Base-by-base conservation (phyloP, 1,140 invertebrate genomes). In the Ptiloglossa arizonensis region DNA sequence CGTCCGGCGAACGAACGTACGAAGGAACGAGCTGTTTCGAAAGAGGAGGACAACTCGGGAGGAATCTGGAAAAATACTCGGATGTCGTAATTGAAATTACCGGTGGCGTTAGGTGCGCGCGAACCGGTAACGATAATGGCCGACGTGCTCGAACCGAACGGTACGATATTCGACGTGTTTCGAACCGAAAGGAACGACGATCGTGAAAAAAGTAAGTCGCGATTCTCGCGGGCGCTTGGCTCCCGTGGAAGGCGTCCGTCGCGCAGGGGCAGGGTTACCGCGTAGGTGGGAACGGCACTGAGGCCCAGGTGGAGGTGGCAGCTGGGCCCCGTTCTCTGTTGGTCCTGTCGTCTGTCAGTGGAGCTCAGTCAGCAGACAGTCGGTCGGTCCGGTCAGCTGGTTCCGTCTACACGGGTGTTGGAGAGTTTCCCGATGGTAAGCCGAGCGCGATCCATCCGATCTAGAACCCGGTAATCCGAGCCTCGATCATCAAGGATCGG, bases 301-400 rank as follows among this genome's bases (percentile, higher is more conserved):
- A 64, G 32, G 66, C 64, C 59, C 83, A 86, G 79, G 83, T 88
- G 76, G 87, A 85, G 86, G 89, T 88, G 89, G 89, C 73, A 88
- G 75, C 60, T 74, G 86, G 85, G 85, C 80, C 87, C 90, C 90
- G 82, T 91, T 91, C 87, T 87, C 89, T 78, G 84, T 73, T 84
- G 87, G 87, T 87, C 87, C 88, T 88, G 83, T 86, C 85, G 88
- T 79, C 79, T 86, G 78, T 88, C 88, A 89, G 87, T 85, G 87
- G 87, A 87, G 88, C 88, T 91, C 88, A 89, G 90, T 91, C 88
- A 89, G 86, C 89, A 89, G 90, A 89, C 88, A 88, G 87, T 89
- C 88, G 83, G 80, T 89, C 86, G 83, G 87, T 73, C 87, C 87
- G 87, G 86, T 90, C 88, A 91, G 88, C 88, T 91, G 89, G 89